Base-by-base conservation (phyloP, 1,140 invertebrate genomes). In the Drosophila athabasca region DNA sequence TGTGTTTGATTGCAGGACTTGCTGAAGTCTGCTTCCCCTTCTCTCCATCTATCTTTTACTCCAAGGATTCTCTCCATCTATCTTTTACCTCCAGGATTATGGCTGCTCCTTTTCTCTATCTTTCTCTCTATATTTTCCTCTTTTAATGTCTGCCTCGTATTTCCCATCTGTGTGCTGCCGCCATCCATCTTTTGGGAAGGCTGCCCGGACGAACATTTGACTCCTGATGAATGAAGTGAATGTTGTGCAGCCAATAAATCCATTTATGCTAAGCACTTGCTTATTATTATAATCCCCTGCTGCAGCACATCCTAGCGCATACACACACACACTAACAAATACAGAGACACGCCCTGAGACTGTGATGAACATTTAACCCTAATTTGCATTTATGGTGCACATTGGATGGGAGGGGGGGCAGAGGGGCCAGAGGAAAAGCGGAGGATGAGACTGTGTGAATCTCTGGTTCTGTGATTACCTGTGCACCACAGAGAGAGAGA, bases 371-470 rank as follows among this genome's bases (percentile, higher is more conserved):
- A 79, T 70, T 88, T 83, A 88, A 88, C 83, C 83, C 84, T 83
- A 88, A 88, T 88, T 88, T 88, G 83, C 83, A 88, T 88, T 88
- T 88, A 88, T 88, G 83, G 4, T 76, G 61, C 72, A 69, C 71
- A 53, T 41, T 15, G 13, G 60, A n/a, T 50, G 8, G 31, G 11
- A 4, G 7, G 24, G 7, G 29, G 50, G 17, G 17, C 17, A 19
- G 17, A 19, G 17, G 17, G 17, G 17, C 17, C 17, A 19, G 17
- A 19, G 17, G 17, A 19, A 1, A 19, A 2, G 17, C 17, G 15
- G 72, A 57, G 71, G 67, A 52, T 65, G 55, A 58, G 41, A 41
- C 48, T 48, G 66, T 29, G 24, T 43, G 68, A 76, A 13, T 39
- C 35, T 39, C 45, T 51, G 68, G 51, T 48, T 68, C 35, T 39